Conservation (phyloP, 2,797 vertebrate genomes). For the Falco biarmicus region DNA sequence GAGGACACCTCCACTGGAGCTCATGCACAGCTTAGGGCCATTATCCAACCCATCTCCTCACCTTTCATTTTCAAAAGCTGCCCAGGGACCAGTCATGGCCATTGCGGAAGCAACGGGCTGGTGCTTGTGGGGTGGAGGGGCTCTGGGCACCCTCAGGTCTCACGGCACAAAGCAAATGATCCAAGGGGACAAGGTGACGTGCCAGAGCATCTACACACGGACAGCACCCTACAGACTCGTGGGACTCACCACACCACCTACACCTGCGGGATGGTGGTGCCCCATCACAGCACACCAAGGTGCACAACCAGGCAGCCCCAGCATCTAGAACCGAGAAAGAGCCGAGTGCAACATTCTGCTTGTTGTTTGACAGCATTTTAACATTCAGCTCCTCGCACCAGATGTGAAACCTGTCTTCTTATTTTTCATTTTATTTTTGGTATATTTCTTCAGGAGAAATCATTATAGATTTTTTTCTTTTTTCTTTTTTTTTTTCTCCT, state of each 20-base stretch:
- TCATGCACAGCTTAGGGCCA: background rate
- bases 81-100: rapidly evolving
- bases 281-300: background rate
- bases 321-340: background rate
- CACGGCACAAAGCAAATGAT: background rate
- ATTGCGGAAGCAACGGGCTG: background rate
- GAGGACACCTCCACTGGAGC: background rate
- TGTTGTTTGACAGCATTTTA: background rate
- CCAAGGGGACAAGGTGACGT: background rate
- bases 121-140: background rate
- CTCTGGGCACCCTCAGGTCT: background rate
- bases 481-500: background rate
- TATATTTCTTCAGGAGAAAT: background rate
- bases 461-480: background rate
- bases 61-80: background rate
- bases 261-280: rapidly evolving
- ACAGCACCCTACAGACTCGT: rapidly evolving
- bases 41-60: background rate
- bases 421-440: background rate
- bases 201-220: too few species aligned
- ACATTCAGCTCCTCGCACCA: background rate
- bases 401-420: background rate
- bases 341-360: background rate
- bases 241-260: background rate
- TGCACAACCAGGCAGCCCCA: background rate